A percentile compares a stretch with the other conserved stretches of the same genome.
Evolutionary conservation across 30 jellyfish, hydroid and myxozoan genomes (phyloP).

Genomic region (Turritopsis rubra): DNA sequence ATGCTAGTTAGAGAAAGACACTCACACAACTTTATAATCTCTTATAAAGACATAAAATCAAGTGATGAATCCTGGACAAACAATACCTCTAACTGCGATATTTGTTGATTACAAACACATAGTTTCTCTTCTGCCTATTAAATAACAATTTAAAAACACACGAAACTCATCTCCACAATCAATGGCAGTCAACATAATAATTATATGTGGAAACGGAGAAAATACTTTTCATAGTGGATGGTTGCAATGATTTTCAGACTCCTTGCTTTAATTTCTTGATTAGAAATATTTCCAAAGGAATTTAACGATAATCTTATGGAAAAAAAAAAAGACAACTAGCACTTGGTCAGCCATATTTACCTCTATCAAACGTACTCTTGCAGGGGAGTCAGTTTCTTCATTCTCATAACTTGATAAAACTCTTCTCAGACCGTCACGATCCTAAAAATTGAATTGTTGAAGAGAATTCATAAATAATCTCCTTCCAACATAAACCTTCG

Average conservation of each 20-base stretch:
- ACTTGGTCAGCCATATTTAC: no score
- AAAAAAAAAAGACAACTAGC: no score
- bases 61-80: not conserved
- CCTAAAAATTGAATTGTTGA: slow-evolving; percentile 31
- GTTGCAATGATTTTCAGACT: no score
- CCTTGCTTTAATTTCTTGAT: no score
- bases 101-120: not conserved
- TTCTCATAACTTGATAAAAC: slow-evolving; percentile 54
- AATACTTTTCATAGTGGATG: no score
- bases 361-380: not conserved
- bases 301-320: not conserved
- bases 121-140: not conserved
- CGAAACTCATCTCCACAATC: not conserved
- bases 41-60: not conserved
- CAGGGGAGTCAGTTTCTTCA: slow-evolving; percentile 1
- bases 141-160: not conserved
- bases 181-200: not conserved
- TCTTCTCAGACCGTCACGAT: slow-evolving; percentile 72
- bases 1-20: not conserved
- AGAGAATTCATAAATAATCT: no score
- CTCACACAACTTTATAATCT: not conserved
- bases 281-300: not conserved
- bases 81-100: slow-evolving; percentile 1
- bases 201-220: no score
- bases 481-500: no score